Base-by-base conservation (phyloP, 2,888 invertebrate genomes). In the Hypselothyrea guttata region DNA sequence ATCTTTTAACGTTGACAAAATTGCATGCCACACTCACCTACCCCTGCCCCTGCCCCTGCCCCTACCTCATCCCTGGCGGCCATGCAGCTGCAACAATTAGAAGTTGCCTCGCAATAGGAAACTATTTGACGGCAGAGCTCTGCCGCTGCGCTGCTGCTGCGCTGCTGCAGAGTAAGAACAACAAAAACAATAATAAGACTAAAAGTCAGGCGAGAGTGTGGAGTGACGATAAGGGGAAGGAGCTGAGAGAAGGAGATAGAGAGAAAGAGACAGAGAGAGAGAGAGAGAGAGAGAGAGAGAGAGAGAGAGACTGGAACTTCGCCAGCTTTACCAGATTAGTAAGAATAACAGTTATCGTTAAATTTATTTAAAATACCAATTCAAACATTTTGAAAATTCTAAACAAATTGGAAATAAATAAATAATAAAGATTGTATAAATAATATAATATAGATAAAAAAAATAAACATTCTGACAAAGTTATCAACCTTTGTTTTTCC, bases 1-100 rank as follows among this genome's bases (percentile, higher is more conserved):
- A 71, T 86, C 86, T 83, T 85, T 86, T 85, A 63, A 71, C 73
- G 75, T 83, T 81, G 78, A 78, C 87, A 85, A 83, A 85, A 84
- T 84, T 71, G 85, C 77, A 73, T 55, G 58, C 55, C 58, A 56
- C 37, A 38, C 55, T 35, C 35, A 7, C 22, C 22, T 18, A 37
- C 33, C 31, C 15, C 15, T 9, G 12, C 15, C 30, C 16, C 30
- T 30, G 12, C 13, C 37, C 18, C 31, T n/a, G 4, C n/a, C n/a
- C n/a, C n/a, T n/a, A 7, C 28, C 16, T n/a, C n/a, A n/a, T n/a
- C n/a, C n/a, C n/a, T n/a, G n/a, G n/a, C n/a, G n/a, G n/a, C 31
- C 38, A 13, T 61, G 82, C 84, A 84, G 86, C 82, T 86, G 78
- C 84, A 60, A 53, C 82, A 84, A 84, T 86, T 86, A 86, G 74